Evolutionary conservation across 2,888 invertebrate species (phyloP).

Genomic region (Coelopa pilipes): DNA sequence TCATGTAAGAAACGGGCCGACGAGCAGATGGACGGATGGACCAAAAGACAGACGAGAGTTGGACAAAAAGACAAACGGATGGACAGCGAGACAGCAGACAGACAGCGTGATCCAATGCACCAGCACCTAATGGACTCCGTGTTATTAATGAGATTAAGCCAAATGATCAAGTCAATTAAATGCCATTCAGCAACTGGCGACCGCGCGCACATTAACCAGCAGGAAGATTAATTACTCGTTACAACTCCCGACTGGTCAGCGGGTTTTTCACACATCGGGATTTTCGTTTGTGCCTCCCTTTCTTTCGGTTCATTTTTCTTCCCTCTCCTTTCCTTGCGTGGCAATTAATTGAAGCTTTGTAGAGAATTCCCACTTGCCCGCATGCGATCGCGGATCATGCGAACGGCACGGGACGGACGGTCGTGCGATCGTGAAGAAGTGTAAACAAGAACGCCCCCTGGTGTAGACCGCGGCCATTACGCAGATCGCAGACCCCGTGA

Average conservation of each 20-base stretch:
- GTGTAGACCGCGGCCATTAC: too few relatives aligned
- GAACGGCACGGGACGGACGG: too few relatives aligned
- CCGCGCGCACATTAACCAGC: constrained; percentile 1
- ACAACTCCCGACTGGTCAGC: not conserved
- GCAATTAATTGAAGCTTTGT: constrained; percentile 13
- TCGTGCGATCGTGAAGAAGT: too few relatives aligned
- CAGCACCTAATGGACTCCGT: not conserved
- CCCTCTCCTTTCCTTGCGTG: not conserved
- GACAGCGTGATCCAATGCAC: too few relatives aligned
- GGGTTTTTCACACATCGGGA: not conserved
- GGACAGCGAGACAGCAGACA: too few relatives aligned
- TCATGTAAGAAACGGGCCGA: not conserved
- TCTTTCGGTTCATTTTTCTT: too few relatives aligned
- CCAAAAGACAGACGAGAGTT: not conserved
- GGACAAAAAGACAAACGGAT: not conserved
- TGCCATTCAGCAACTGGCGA: constrained; percentile 15
- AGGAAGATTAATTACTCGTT: constrained; percentile 20
- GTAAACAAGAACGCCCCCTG: too few relatives aligned
- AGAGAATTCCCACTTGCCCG: not conserved
- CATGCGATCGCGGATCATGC: not conserved
- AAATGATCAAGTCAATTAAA: constrained; percentile 19
- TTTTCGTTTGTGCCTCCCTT: too few relatives aligned
- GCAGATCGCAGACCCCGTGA: too few relatives aligned
- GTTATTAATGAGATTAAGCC: not conserved
- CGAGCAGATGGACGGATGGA: not conserved